Evolutionary conservation across 2,113 vertebrate species (phyloP), one percentile per base, ranked within the genome.

Genomic region (Apteryx owenii): DNA sequence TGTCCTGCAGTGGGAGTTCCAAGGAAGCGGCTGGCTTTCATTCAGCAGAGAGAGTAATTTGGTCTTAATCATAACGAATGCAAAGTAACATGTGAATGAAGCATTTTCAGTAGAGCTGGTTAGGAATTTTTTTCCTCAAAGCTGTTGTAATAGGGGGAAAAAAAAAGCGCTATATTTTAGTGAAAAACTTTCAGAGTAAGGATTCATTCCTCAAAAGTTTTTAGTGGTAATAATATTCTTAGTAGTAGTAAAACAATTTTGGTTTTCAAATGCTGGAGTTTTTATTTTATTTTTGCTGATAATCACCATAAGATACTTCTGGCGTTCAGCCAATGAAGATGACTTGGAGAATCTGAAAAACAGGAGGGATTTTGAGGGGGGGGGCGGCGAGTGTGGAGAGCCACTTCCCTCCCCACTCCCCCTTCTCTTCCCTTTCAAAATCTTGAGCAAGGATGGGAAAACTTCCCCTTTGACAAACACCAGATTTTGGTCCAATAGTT

Each of bases 231-330:
- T 53, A 84, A 60, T 8, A 58, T 60, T 50, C 4, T 18, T 8
- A 64, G 15, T 71, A 68, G 7, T 31, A 81, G 58, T 15, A 88
- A 70, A 11, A 53, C 12, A n/a, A 40, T 82, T 78, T 60, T 48
- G 2, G 36, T 58, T 90, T 90, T 84, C 46, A 72, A 70, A 65
- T 3, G 7, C 9, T 0, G 61, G 23, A 0, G 0, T 33, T 64
- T 65, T 66, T 82, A 60, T 69, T 85, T 85, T 62, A 17, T 62
- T 36, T 62, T 11, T 22, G 19, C 23, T 51, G 70, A 40, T 31
- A 66, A 68, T 56, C 51, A n/a, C 31, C 19, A 14, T 71, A 25
- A 83, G 28, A 66, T 36, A 46, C 5, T 51, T 36, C 54, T 65
- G 44, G 17, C 23, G 88, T 95, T 90, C 73, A 82, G 40, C 2